These are phyloP conservation scores for Pinctada fucata DNA, from an alignment of 2,888 invertebrate genomes.

Conservation along the genomic window DNA sequence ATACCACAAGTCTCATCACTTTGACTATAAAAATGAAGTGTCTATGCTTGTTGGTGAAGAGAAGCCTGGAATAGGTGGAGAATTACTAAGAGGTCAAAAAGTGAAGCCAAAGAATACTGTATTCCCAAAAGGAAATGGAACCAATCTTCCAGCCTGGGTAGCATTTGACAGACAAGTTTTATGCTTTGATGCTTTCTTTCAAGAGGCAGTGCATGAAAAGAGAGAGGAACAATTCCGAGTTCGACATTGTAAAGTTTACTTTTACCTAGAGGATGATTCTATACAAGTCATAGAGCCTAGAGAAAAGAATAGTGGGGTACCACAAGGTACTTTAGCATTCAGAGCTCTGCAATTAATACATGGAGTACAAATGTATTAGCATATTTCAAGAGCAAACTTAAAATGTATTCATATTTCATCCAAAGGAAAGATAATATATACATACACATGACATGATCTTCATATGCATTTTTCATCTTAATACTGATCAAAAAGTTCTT, in stretches of 20 bases:
- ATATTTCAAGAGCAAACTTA: no score
- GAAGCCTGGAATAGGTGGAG: constrained; percentile 82
- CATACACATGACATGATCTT: no score
- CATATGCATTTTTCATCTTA: no score
- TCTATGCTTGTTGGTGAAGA: constrained; percentile 81
- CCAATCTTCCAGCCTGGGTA: constrained; percentile 89
- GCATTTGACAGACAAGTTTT: constrained; percentile 91
- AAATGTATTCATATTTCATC: no score
- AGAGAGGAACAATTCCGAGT: constrained; percentile 83
- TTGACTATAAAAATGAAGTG: constrained; percentile 79
- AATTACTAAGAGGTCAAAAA: constrained; percentile 79
- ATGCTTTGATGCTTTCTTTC: constrained; percentile 87
- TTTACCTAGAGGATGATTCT: constrained; percentile 93
- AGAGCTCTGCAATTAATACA: no score
- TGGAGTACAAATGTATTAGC: no score
- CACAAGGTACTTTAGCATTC: constrained; percentile 83
- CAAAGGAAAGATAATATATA: no score
- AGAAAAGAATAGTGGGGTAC: constrained; percentile 89
- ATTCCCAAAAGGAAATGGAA: constrained; percentile 86
- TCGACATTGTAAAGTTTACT: constrained; percentile 89
- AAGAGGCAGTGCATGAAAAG: constrained; percentile 88
- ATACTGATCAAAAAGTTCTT: no score
- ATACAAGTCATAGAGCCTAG: constrained; percentile 90
- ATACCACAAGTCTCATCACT: constrained; percentile 82
- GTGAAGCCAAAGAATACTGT: constrained; percentile 82